Percentiles rank a stretch among this genome's conserved stretches.
Evolutionary conservation across 2,797 vertebrate genomes (phyloP).

Genomic region (Pitangus sulphuratus): DNA sequence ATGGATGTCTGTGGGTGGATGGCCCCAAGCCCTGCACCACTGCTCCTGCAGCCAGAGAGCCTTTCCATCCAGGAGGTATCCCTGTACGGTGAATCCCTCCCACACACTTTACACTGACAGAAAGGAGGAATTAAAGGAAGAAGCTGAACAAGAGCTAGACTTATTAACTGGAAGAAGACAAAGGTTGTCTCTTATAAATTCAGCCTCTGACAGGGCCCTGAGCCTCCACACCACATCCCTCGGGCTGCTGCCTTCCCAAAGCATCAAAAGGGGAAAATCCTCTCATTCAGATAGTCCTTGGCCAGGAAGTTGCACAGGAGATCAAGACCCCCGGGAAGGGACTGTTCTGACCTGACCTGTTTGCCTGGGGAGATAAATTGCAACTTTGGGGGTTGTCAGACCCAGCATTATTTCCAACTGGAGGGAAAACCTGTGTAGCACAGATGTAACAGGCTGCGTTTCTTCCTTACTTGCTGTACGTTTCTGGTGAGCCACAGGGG

Average conservation of each 20-base stretch:
- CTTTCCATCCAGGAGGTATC: not conserved
- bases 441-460: not conserved
- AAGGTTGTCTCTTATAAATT: not conserved
- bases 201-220: not conserved
- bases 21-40: fast-evolving
- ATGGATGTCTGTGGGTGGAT: not conserved
- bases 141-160: not conserved
- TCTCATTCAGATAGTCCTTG: not conserved
- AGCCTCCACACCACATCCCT: not conserved
- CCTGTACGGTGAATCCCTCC: not conserved
- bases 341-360: not conserved
- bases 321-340: not conserved
- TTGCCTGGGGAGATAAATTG: not conserved
- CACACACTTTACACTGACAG: not conserved
- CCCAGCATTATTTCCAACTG: not conserved
- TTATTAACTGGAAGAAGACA: not conserved
- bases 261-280: not conserved
- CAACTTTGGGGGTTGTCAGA: not conserved
- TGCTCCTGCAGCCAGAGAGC: fast-evolving
- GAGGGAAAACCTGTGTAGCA: not conserved
- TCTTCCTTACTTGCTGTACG: not conserved
- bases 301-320: not conserved
- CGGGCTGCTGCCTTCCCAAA: not conserved
- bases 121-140: not conserved
- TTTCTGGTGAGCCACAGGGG: not conserved